Evolutionary conservation across 1,140 invertebrate genomes (phyloP), one percentile per base, ranked within the genome.

Genomic region (Cydia fagiglandana): DNA sequence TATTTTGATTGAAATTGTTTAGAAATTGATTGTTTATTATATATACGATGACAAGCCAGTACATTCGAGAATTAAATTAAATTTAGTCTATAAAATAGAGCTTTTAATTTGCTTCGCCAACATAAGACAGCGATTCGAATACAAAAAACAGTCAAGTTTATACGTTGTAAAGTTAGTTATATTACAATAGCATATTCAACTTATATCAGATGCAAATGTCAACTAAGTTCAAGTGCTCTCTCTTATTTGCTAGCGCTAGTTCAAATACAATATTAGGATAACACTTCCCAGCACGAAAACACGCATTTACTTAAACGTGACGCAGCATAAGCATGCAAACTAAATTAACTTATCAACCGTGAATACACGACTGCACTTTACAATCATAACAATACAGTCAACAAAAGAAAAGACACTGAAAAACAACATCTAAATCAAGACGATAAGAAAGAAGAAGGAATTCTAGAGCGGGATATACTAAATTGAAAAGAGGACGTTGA

Each of bases 271-370:
- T 70, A 70, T 70, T 70, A 70, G 66, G 66, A 70, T 38, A 70
- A 70, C 66, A 70, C 66, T 41, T 41, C 30, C n/a, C 30, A 41
- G 13, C 66, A 70, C 34, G 66, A 70, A 38, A 70, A 70, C 66
- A 70, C 66, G 66, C 66, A 70, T 70, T 70, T 70, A 45, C 66
- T 38, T 38, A 38, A 70, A 70, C 74, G 76, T 76, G 75, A 81
- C 68, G 53, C 45, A 61, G 74, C 77, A 77, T 79, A 73, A 75
- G 73, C 76, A 74, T 56, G 77, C 77, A 77, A 83, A 84, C 79
- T 68, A 80, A 85, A 84, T 85, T 78, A 83, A 84, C 81, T 84
- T 87, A 87, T 87, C 86, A 83, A 78, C 73, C 73, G 41, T 77
- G 66, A 70, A 70, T 15, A 70, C 66, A 70, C 66, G 66, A 70